phyloP scores from a whole-genome alignment of 2,113 vertebrate genomes.

The Nesoenas mayeri region DNA sequence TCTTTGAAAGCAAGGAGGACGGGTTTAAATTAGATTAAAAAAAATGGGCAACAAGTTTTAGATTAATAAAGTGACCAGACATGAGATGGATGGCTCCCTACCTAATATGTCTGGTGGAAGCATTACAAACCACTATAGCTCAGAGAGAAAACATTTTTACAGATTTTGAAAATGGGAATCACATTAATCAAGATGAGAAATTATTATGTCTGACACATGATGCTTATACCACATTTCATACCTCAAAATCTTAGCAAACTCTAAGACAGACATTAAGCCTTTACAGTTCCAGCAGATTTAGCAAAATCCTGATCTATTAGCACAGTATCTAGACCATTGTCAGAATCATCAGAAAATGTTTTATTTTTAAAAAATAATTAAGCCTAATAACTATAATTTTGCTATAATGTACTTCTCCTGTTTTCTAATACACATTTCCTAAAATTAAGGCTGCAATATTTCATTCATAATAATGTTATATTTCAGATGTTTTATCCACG shows the following conservation, averaged over 20 bases:
- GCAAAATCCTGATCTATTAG: neutral
- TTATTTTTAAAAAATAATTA: neutral
- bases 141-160: neutral
- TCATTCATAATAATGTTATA: neutral
- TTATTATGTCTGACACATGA: neutral
- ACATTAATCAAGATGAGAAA: neutral
- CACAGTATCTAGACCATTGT: neutral
- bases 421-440: neutral
- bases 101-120: neutral
- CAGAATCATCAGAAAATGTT: neutral
- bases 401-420: neutral
- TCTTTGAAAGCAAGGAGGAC: neutral
- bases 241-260: neutral
- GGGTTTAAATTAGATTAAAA: neutral
- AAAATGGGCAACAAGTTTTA: neutral
- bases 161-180: neutral
- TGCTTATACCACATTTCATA: neutral
- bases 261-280: neutral
- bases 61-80: neutral
- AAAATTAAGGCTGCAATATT: neutral
- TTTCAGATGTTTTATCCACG: neutral
- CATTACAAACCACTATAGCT: neutral
- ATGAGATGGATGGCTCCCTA: neutral
- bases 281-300: neutral
- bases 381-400: neutral